Base-by-base conservation (phyloP, 2,888 invertebrate species). In the Aspidiotus rigidus region DNA sequence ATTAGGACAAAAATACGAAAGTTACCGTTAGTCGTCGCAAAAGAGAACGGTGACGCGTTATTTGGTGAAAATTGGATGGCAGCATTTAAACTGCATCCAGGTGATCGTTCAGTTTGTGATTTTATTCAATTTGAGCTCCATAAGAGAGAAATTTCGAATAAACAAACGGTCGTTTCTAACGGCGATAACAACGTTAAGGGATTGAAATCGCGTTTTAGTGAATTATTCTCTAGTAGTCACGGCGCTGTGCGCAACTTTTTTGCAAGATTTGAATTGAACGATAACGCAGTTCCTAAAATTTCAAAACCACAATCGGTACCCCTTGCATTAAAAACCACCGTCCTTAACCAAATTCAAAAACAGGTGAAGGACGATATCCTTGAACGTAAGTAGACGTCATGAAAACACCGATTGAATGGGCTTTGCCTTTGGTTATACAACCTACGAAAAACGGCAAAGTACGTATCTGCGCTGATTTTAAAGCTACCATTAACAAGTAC, bases 391-490 rank as follows among this genome's bases (percentile, higher is more conserved):
- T 74, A 2, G 71, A 75, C 53, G 69, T 71, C 28, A 64, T 69
- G 9, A 49, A 53, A 10, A 73, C 66, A 15, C 71, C 72, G 7
- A 74, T 73, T 56, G 72, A 73, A 71, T 74, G 74, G 73, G 72
- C 73, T 13, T 72, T 74, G 44, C 73, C 74, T 1, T 70, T 73
- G 15, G 73, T 74, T 2, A 56, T 74, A 39, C 64, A 59, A 13
- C 16, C 73, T 8, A 74, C 74, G 63, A 70, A 72, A 62, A 73
- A 72, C 59, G 74, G 73, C 1, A 72, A 60, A 7, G 55, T 75
- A 16, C 54, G 74, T 39, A 70, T 74, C 13, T 74, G 73, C 69
- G 73, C 17, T 2, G 67, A 71, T 62, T 71, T 71, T 56, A 60
- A 67, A 13, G 2, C 6, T 6, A 67, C 60, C 1, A 17, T 67